These are phyloP conservation scores for Leptinotarsa juncta DNA, from an alignment of 2,888 invertebrate genomes.

Conservation along the genomic window DNA sequence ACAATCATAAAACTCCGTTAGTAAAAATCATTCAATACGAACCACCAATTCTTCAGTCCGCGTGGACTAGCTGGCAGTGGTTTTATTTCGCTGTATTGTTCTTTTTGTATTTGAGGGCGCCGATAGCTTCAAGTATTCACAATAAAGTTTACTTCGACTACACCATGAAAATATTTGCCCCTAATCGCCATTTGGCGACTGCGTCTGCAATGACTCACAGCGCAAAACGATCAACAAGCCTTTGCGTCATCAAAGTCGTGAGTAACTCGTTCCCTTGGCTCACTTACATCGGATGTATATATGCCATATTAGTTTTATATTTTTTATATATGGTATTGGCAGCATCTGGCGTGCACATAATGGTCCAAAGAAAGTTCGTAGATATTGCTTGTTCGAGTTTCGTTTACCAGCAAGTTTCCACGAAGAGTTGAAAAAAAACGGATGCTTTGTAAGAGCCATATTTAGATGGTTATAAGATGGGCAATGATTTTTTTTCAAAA, in stretches of 20 bases:
- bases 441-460: not conserved
- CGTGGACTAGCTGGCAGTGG: too few relatives aligned
- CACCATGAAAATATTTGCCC: not conserved
- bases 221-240: not conserved
- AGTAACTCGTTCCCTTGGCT: not conserved
- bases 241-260: not conserved
- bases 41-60: too few relatives aligned
- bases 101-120: too few relatives aligned
- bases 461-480: not conserved
- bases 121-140: too few relatives aligned
- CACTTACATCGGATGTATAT: not conserved
- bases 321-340: not conserved
- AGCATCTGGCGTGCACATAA: conserved; percentile 2
- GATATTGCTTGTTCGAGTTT: not conserved
- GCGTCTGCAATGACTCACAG: not conserved
- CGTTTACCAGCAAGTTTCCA: not conserved
- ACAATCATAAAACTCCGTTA: too few relatives aligned
- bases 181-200: not conserved
- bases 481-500: not conserved
- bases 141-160: too few relatives aligned
- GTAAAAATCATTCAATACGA: too few relatives aligned
- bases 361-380: not conserved
- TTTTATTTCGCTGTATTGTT: too few relatives aligned
- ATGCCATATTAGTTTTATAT: conserved; percentile 2
- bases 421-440: not conserved